phyloP scores from a whole-genome alignment of 2,888 invertebrate species.

The Rotaria macrura region DNA sequence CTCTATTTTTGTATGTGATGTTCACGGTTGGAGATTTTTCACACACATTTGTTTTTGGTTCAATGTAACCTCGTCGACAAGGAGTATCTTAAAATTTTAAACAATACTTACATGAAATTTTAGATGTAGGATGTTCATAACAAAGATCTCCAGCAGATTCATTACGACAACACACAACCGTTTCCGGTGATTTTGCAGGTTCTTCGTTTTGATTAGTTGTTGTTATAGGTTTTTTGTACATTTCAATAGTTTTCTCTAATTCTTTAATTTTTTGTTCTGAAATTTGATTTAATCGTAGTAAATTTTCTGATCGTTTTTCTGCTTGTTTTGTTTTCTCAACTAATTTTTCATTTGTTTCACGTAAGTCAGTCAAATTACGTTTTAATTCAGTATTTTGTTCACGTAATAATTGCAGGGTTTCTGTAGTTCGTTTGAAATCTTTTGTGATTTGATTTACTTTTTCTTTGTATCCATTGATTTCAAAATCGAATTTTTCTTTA shows the following conservation, averaged over 20 bases:
- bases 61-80: too few relatives aligned
- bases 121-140: background rate
- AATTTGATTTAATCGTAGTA: slow-evolving; percentile 1
- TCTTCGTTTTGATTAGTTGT: background rate
- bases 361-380: background rate
- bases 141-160: background rate
- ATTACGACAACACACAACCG: background rate
- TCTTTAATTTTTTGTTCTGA: slow-evolving; percentile 9
- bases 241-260: background rate
- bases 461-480: background rate
- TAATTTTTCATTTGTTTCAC: slow-evolving; percentile 12
- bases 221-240: background rate
- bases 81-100: background rate
- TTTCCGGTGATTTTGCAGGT: background rate
- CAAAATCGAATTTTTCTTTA: background rate
- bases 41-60: too few relatives aligned
- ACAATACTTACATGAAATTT: background rate
- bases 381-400: slow-evolving; percentile 4
- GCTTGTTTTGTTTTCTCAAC: background rate
- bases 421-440: background rate
- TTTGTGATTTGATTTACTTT: background rate
- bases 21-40: too few relatives aligned
- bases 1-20: too few relatives aligned
- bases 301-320: slow-evolving; percentile 10
- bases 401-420: background rate